Conservation (phyloP, 1,140 invertebrate species). For the Arion vulgaris region DNA sequence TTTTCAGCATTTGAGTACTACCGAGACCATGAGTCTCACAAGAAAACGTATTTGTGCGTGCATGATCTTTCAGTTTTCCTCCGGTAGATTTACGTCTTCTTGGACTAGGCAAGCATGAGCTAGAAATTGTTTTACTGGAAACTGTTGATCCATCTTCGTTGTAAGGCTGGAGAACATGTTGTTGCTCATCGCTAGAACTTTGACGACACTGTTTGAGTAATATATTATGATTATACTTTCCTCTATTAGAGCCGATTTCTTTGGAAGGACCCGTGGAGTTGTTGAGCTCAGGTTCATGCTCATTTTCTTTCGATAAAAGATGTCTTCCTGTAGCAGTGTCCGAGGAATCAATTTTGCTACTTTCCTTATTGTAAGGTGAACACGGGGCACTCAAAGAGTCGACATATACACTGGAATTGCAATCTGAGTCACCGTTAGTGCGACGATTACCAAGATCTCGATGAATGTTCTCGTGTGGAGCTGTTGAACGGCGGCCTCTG, state of each 20-base stretch:
- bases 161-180: background rate
- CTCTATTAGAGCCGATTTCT: background rate
- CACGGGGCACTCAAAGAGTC: constrained; percentile 29
- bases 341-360: background rate
- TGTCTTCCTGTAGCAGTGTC: constrained; percentile 4
- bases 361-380: background rate
- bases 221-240: background rate
- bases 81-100: constrained; percentile 24
- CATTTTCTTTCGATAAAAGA: background rate
- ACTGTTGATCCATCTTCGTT: background rate
- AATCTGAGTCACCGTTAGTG: constrained; percentile 23
- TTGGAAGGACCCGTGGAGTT: background rate
- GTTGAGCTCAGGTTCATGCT: background rate
- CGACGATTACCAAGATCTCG: constrained; percentile 1
- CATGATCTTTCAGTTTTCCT: constrained; percentile 26
- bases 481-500: constrained; percentile 15
- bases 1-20: background rate
- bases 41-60: background rate
- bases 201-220: background rate
- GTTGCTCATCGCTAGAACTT: background rate
- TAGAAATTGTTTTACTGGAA: background rate
- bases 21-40: background rate
- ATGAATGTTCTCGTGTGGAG: constrained; percentile 5
- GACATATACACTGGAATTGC: background rate
- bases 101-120: constrained; percentile 31